Percentiles rank a stretch among this genome's conserved stretches.
Conservation (phyloP, 2,888 invertebrate species). For the Athripsodes cinereus region DNA sequence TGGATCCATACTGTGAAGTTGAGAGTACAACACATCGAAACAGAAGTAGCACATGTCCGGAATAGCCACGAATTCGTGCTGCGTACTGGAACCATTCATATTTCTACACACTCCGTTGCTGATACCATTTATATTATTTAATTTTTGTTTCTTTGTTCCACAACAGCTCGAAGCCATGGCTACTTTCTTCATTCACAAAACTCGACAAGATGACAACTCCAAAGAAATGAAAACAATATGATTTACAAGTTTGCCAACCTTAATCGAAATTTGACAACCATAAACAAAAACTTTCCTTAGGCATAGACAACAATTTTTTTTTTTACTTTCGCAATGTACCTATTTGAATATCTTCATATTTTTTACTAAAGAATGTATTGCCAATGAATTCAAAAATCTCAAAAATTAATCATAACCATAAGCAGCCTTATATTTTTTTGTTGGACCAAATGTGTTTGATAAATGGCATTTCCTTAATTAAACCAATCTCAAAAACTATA, state of each 20-base stretch:
- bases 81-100: slow-evolving; percentile 41
- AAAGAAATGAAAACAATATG: slow-evolving; percentile 1
- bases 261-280: neutral
- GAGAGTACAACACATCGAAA: slow-evolving; percentile 95
- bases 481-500: too few species aligned
- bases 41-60: slow-evolving; percentile 99
- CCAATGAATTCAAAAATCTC: too few species aligned
- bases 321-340: too few species aligned
- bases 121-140: slow-evolving; percentile 59
- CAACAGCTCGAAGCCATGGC: slow-evolving; percentile 86
- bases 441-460: too few species aligned
- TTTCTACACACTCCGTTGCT: slow-evolving; percentile 54
- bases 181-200: slow-evolving; percentile 29
- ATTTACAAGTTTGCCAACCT: neutral
- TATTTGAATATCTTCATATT: too few species aligned
- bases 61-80: slow-evolving; percentile 62
- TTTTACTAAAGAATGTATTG: too few species aligned
- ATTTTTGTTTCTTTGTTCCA: slow-evolving; percentile 87
- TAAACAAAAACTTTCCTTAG: neutral
- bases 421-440: too few species aligned
- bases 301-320: too few species aligned
- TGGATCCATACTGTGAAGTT: slow-evolving; percentile 87
- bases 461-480: too few species aligned
- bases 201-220: slow-evolving; percentile 7
- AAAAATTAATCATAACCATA: too few species aligned